Evolutionary conservation across 2,113 vertebrate genomes (phyloP), one percentile per base, ranked within the genome.

Genomic region (Haliaeetus leucogaster): DNA sequence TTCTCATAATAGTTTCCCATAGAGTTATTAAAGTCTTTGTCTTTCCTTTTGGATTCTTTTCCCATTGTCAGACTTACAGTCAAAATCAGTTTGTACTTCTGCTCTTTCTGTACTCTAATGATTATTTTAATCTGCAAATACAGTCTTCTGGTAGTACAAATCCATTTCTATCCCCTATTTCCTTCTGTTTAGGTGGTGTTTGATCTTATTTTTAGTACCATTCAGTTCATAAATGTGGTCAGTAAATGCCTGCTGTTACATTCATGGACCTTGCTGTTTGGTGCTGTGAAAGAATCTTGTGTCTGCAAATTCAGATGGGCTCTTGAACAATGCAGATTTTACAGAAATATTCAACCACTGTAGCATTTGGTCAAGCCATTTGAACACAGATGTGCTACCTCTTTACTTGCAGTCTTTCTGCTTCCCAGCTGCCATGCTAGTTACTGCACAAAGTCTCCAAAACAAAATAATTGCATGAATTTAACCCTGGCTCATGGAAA

Each of bases 161-260:
- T 66, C 21, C 29, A 34, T 55, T 61, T 7, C 2, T 55, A 68
- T 17, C 9, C 11, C 19, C 6, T 2, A 4, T 66, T 89, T 86
- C 10, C 26, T 79, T 71, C 11, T 68, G 82, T 78, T 67, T 17
- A 38, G 20, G 6, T 67, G 15, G 29, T 65, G 10, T 14, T 84
- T 93, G 23, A 50, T 52, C 11, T 61, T 43, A 17, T 42, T 74
- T 18, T 80, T 66, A 87, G 42, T 59, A 29, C 19, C 20, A 27
- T 56, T 82, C 22, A 13, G 8, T 50, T 89, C 47, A 74, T 27
- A 92, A 45, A 55, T 47, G 15, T 17, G 27, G 34, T 38, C 40
- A 70, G 5, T 80, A 53, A 86, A 53, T 36, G 10, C 19, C 16
- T 73, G 13, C 21, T 1, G 0, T 78, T 42, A 19, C 0, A 0